Percentiles rank a stretch among this genome's conserved stretches.
Evolutionary conservation across 1,140 invertebrate genomes (phyloP).

Genomic region (Calycopis cecrops): DNA sequence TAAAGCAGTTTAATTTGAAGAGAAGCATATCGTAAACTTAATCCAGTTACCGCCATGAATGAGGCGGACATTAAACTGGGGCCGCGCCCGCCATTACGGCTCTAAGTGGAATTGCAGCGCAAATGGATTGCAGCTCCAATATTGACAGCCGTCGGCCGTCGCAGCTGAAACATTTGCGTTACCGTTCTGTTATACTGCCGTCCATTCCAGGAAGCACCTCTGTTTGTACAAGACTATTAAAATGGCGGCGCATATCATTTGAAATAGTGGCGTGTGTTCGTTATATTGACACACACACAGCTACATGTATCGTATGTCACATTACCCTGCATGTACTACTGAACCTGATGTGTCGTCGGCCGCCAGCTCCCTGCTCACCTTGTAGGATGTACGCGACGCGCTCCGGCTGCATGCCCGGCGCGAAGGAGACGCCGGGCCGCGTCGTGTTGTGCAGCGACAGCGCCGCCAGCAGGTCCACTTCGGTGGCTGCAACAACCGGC

Average conservation of each 20-base stretch:
- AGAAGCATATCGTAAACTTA: too few species aligned
- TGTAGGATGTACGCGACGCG: slow-evolving; percentile 79
- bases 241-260: neutral
- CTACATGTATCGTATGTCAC: too few species aligned
- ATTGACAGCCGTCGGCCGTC: slow-evolving; percentile 1
- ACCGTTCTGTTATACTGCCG: neutral
- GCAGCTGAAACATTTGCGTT: neutral
- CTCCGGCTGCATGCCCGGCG: slow-evolving; percentile 78
- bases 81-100: slow-evolving; percentile 26
- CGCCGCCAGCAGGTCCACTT: slow-evolving; percentile 80
- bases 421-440: slow-evolving; percentile 77
- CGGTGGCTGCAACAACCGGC: slow-evolving; percentile 64
- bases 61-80: slow-evolving; percentile 29
- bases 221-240: neutral
- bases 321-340: too few species aligned
- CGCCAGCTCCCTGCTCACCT: too few species aligned
- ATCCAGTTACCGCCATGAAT: too few species aligned
- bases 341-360: too few species aligned
- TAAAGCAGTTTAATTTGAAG: too few species aligned
- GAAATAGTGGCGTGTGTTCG: too few species aligned
- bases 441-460: slow-evolving; percentile 81
- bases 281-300: too few species aligned
- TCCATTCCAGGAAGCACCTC: neutral
- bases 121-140: slow-evolving; percentile 43
- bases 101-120: slow-evolving; percentile 41